Percentiles rank a stretch among this genome's conserved stretches.
These are phyloP conservation scores for Deilephila elpenor DNA, from an alignment of 2,888 invertebrate genomes.

Conservation along the genomic window DNA sequence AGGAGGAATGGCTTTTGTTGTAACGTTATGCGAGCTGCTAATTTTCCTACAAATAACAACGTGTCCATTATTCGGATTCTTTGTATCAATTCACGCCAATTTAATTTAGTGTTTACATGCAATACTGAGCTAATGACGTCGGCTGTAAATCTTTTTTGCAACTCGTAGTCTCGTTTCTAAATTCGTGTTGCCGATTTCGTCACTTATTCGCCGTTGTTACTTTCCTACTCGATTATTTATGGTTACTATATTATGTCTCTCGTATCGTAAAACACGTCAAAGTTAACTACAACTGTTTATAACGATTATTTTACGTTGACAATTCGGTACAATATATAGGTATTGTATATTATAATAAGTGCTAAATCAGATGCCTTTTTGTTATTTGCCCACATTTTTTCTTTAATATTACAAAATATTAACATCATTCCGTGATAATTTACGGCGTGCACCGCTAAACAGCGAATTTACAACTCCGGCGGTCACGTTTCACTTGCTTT, in stretches of 20 bases:
- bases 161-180: constrained; percentile 7
- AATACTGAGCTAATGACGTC: constrained; percentile 39
- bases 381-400: constrained; percentile 48
- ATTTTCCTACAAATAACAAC: constrained; percentile 64
- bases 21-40: constrained; percentile 51
- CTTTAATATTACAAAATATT: constrained; percentile 53
- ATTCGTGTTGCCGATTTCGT: constrained; percentile 19
- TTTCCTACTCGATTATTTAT: constrained; percentile 3
- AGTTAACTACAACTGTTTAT: constrained; percentile 10
- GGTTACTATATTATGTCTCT: background rate
- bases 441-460: constrained; percentile 55
- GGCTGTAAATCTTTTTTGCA: constrained; percentile 27
- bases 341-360: constrained; percentile 28
- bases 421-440: constrained; percentile 56
- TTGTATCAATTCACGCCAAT: constrained; percentile 58
- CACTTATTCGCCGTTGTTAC: constrained; percentile 13
- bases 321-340: constrained; percentile 28
- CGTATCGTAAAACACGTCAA: background rate
- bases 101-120: constrained; percentile 48
- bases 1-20: constrained; percentile 65
- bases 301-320: constrained; percentile 39
- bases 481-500: constrained; percentile 58
- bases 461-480: constrained; percentile 59
- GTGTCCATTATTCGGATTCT: constrained; percentile 59
- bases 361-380: constrained; percentile 55